Evolutionary conservation across 2,113 vertebrate species (phyloP).

Genomic region (Laticauda laticaudata): DNA sequence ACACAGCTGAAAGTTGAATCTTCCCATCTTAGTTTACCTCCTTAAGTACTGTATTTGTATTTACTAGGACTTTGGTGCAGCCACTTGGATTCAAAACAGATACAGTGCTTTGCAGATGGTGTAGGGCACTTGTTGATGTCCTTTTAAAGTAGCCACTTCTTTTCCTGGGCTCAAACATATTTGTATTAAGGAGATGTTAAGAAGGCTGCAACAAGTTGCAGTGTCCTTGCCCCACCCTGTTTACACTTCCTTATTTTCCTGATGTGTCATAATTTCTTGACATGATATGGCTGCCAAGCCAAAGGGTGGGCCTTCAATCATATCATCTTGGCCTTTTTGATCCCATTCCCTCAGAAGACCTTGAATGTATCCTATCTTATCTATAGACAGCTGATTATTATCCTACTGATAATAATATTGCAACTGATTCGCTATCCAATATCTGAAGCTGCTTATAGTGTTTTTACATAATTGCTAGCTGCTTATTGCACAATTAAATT

Average conservation of each 20-base stretch:
- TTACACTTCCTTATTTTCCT: background rate
- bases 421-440: background rate
- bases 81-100: background rate
- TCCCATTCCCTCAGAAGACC: background rate
- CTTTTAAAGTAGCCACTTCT: background rate
- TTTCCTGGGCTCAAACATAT: background rate
- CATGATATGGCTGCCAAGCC: background rate
- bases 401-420: background rate
- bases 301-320: background rate
- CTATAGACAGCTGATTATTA: background rate
- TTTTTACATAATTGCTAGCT: background rate
- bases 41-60: background rate
- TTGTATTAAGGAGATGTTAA: background rate
- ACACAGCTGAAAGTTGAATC: background rate
- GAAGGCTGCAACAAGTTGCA: background rate
- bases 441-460: background rate
- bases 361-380: background rate
- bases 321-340: background rate
- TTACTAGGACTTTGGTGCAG: background rate
- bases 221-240: background rate
- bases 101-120: background rate
- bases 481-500: slow-evolving; percentile 10
- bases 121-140: background rate
- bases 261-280: background rate
- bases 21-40: background rate